phyloP scores from a whole-genome alignment of 2,113 vertebrate species.

The Alouatta palliata region DNA sequence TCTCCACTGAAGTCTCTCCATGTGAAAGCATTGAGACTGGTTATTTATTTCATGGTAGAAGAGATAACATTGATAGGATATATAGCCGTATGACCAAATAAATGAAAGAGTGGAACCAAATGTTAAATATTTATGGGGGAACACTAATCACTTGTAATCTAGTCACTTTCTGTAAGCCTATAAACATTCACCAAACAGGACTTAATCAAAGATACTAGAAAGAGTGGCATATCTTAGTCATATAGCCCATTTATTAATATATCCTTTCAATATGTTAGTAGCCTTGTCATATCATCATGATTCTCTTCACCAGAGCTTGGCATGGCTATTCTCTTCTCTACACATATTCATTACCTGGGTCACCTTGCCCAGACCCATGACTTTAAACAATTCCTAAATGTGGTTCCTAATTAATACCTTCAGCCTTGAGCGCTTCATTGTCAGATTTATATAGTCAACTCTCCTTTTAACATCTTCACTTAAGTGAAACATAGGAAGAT shows the following conservation, averaged over 20 bases:
- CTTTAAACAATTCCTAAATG: background rate
- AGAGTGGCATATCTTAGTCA: background rate
- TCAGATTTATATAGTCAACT: background rate
- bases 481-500: background rate
- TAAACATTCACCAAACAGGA: background rate
- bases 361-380: background rate
- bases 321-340: background rate
- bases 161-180: background rate
- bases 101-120: background rate
- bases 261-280: background rate
- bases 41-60: background rate
- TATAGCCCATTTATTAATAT: background rate
- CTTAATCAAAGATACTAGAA: background rate
- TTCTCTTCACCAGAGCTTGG: background rate
- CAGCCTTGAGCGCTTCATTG: background rate
- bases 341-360: background rate
- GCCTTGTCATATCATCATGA: background rate
- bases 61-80: fast-evolving
- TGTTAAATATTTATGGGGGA: background rate
- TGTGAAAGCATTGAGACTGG: background rate
- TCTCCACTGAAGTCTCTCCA: background rate
- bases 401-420: background rate
- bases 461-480: background rate
- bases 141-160: background rate
- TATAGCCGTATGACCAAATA: background rate